Evolutionary conservation across 1,140 invertebrate species (phyloP), one percentile per base, ranked within the genome.

Genomic region (Drosophila lacertosa): DNA sequence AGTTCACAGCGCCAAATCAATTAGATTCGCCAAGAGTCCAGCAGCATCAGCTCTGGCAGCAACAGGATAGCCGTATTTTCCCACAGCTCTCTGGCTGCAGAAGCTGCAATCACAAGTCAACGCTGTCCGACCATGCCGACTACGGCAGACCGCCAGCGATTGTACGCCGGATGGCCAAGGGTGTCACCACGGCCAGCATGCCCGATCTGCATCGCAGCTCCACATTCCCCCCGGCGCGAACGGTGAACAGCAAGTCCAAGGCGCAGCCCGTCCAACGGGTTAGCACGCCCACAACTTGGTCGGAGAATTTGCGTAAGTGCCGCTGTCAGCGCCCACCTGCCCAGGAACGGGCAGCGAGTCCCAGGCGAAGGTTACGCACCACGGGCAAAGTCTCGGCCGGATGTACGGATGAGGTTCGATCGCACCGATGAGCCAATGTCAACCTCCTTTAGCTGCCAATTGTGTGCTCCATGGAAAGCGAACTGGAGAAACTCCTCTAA

Each of bases 31-130:
- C 44, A 24, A 29, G 13, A 4, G 3, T 37, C 63, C 16, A 0
- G 1, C 80, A 83, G 39, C 81, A 83, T 55, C 47, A 63, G 39
- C 40, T 83, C 18, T 66, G 55, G 20, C 63, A 83, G 13, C 80
- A 86, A 11, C 80, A 84, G 3, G 20, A 44, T 9, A 13, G 10
- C 4, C 0, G 2, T 3, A 10, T 18, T 9, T 24, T 39, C 42
- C 9, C 24, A 2, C 16, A 48, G 13, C 37, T 40, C 3, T n/a
- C 16, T 3, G 1, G 10, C 11, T 53, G 10, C 26, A 54, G 13
- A 6, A 33, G 15, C 15, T 26, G 16, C 13, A 16, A 39, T 13
- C 37, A 29, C 40, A 45, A 33, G 5, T 9, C 26, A 2, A 10
- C 2, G 20, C 7, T 16, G 0, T 13, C 32, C 6, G 39, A 18